These are phyloP conservation scores for Trissolcus basalis DNA, from an alignment of 1,140 invertebrate genomes.

Conservation along the genomic window DNA sequence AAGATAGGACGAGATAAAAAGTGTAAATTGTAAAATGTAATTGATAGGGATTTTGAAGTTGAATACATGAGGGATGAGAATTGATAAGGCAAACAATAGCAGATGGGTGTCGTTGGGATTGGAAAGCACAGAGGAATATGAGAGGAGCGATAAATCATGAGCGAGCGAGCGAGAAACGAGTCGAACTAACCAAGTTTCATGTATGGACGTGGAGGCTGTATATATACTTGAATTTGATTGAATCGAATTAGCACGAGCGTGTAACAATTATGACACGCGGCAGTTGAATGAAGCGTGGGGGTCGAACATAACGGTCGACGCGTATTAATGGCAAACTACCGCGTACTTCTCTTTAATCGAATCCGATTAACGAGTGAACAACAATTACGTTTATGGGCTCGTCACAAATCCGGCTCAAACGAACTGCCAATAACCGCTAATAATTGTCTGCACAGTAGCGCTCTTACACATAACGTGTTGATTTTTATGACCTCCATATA, in stretches of 20 bases:
- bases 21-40: too few species aligned
- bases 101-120: too few species aligned
- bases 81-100: too few species aligned
- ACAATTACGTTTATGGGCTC: constrained; percentile 46
- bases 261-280: constrained; percentile 61
- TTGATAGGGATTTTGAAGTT: too few species aligned
- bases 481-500: too few species aligned
- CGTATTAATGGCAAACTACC: constrained; percentile 50
- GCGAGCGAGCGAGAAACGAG: constrained; percentile 50
- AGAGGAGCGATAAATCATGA: constrained; percentile 32
- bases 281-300: constrained; percentile 45
- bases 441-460: background rate
- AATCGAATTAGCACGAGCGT: constrained; percentile 59
- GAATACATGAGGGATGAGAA: too few species aligned
- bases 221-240: constrained; percentile 58
- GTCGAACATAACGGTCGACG: constrained; percentile 34
- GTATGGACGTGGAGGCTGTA: constrained; percentile 21
- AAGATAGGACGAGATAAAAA: too few species aligned
- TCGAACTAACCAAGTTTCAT: constrained; percentile 50
- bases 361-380: constrained; percentile 57
- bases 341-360: constrained; percentile 53
- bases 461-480: too few species aligned
- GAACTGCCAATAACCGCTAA: constrained; percentile 12
- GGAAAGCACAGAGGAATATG: too few species aligned
- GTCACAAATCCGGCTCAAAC: constrained; percentile 25